These are phyloP conservation scores for Dryomyza anilis DNA, from an alignment of 2,888 invertebrate species.

Conservation along the genomic window DNA sequence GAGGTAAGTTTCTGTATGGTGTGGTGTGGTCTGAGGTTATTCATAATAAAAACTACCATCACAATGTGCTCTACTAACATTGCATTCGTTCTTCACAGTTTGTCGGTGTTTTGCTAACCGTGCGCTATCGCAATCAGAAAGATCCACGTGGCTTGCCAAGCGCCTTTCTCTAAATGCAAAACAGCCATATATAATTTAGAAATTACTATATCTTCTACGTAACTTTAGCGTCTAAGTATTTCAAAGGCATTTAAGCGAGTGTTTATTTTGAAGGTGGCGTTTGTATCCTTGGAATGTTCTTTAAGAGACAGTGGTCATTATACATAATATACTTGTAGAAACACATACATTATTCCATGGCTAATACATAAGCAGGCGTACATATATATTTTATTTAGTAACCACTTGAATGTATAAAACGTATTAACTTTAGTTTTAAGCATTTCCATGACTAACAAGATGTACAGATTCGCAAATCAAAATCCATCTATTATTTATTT, in stretches of 20 bases:
- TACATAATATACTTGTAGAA: too few species aligned
- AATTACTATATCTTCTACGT: neutral
- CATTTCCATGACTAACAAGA: conserved; percentile 31
- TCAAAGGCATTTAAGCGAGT: too few species aligned
- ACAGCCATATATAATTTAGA: neutral
- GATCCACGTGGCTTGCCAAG: conserved; percentile 96
- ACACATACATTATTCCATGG: neutral
- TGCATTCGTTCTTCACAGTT: conserved; percentile 69
- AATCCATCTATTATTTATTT: conserved; percentile 37
- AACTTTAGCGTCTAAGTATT: too few species aligned
- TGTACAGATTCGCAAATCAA: conserved; percentile 20
- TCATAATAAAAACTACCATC: too few species aligned
- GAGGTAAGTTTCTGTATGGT: conserved; percentile 81
- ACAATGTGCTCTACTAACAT: conserved; percentile 20
- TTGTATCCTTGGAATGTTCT: too few species aligned
- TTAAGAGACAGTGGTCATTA: too few species aligned
- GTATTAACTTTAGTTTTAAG: conserved; percentile 29
- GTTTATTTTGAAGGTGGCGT: too few species aligned
- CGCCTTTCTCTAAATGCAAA: conserved; percentile 83
- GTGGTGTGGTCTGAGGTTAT: neutral
- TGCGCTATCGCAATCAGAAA: conserved; percentile 97
- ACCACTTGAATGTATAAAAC: conserved; percentile 10
- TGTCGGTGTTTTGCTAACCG: conserved; percentile 83
- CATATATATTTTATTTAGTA: conserved; percentile 33
- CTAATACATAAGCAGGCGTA: conserved; percentile 13